These are phyloP conservation scores for Cosmia pyralina DNA, from an alignment of 2,888 invertebrate species.

Conservation along the genomic window DNA sequence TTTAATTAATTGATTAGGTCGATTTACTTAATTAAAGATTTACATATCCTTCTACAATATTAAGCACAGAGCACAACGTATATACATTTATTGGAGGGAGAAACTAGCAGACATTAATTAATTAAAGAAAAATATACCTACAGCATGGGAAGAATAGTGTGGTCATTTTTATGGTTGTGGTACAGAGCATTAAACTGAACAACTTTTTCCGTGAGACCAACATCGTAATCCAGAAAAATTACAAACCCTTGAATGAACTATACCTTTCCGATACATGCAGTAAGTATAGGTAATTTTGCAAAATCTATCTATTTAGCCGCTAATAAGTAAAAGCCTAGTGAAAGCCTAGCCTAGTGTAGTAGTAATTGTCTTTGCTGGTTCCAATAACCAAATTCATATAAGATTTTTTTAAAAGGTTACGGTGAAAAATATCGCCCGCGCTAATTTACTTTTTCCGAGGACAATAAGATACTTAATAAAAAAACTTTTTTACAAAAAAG, in stretches of 20 bases:
- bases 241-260: too few relatives aligned
- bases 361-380: neutral
- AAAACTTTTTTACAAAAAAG: too few relatives aligned
- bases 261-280: too few relatives aligned
- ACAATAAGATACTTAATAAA: constrained; percentile 2
- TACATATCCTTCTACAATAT: neutral
- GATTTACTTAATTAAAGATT: constrained; percentile 39
- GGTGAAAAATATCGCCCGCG: neutral
- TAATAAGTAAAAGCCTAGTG: neutral
- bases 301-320: neutral
- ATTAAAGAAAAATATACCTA: neutral
- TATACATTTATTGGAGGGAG: neutral
- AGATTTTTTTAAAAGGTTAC: constrained; percentile 20
- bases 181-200: too few relatives aligned
- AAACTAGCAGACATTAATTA: neutral
- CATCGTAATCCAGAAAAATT: too few relatives aligned
- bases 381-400: constrained; percentile 15
- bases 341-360: too few relatives aligned
- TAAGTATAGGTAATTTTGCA: too few relatives aligned
- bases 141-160: too few relatives aligned
- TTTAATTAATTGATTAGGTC: constrained; percentile 22
- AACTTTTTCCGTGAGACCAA: too few relatives aligned
- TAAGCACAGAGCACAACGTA: neutral
- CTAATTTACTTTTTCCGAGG: constrained; percentile 5
- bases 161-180: too few relatives aligned